Evolutionary conservation across 1,140 invertebrate species (phyloP), one percentile per base, ranked within the genome.

Genomic region (Leucophenga varia): DNA sequence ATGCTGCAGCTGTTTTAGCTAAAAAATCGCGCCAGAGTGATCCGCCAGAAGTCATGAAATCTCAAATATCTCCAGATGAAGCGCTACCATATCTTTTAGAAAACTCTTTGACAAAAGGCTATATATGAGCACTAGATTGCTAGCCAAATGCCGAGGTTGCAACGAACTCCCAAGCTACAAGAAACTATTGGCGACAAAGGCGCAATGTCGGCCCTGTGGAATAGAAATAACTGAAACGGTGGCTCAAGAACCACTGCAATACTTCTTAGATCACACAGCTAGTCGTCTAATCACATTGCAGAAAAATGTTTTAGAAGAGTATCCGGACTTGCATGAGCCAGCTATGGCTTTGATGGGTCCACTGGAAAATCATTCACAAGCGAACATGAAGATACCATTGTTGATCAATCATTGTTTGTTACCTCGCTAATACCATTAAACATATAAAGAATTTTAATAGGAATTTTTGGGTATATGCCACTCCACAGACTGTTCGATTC

Each of bases 371-470:
- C n/a, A 35, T 35, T 5, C 38, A 38, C 42, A 49, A 40, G 37
- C 43, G 32, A 13, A 25, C 22, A 25, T 6, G 22, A 6, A 25
- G 10, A 25, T 25, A 25, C 22, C 22, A 25, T 47, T 43, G 41
- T 30, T 25, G 43, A 54, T 50, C 32, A 47, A 28, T 50, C 34
- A 8, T n/a, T 43, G 13, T 50, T 50, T 50, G 34, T 54, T 4
- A 54, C 43, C 21, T 45, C 47, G 34, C 30, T 54, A 45, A 54
- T 49, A 54, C 42, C 40, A 41, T 46, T 30, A 22, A 46, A 54
- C 39, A 35, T 17, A 49, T 54, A 31, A 21, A 46, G 25, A 14
- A 38, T 12, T 50, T 45, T 50, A 8, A 51, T 19, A 16, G 13
- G 2, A 34, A 45, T 16, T 40, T 49, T 31, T 46, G 49, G 49